Base-by-base conservation (phyloP, 2,888 invertebrate species). In the Pinctada fucata region DNA sequence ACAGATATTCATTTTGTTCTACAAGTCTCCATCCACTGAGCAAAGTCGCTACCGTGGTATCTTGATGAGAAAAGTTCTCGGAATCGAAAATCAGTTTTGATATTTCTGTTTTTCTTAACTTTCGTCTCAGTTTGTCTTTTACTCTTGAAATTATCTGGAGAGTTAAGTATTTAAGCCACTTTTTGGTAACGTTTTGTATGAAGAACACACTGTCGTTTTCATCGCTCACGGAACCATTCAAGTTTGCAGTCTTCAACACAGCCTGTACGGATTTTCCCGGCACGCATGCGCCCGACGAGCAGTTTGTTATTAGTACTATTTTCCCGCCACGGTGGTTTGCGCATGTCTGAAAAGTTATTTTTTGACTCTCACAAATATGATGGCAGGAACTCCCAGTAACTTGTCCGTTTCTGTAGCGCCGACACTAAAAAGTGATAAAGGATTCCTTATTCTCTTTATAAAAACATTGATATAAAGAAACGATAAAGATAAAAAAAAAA, bases 1-100 rank as follows among this genome's bases (percentile, higher is more conserved):
- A 92, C 2, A 95, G 89, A 91, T 95, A 96, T 90, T 95, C 96
- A 88, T 95, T 94, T 86, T 95, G 95, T 88, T 95, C 95, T 1
- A 95, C 87, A 49, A 95, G 91, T 67, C 94, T 92, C 95, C 95
- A 95, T 4, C 95, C 64, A 76, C 80, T 83, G n/a, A 76, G 58
- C 6, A 78, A 65, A n/a, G 79, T 80, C 47, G 63, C n/a, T 2
- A 47, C 31, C 52, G 67, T 65, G 52, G 75, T 52, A n/a, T 79
- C 49, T 74, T 70, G 83, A 13, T 79, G n/a, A 2, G 77, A 63
- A 66, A 78, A 73, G 52, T 83, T 66, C 76, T 31, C 31, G 31
- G 31, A 31, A 31, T 31, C 31, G 31, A 31, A 31, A 31, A 31
- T 31, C 31, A 31, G 31, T 31, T 31, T 31, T 31, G 31, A 31